Evolutionary conservation across 2,888 invertebrate species (phyloP), one percentile per base, ranked within the genome.

Genomic region (Caenorhabditis sp.): DNA sequence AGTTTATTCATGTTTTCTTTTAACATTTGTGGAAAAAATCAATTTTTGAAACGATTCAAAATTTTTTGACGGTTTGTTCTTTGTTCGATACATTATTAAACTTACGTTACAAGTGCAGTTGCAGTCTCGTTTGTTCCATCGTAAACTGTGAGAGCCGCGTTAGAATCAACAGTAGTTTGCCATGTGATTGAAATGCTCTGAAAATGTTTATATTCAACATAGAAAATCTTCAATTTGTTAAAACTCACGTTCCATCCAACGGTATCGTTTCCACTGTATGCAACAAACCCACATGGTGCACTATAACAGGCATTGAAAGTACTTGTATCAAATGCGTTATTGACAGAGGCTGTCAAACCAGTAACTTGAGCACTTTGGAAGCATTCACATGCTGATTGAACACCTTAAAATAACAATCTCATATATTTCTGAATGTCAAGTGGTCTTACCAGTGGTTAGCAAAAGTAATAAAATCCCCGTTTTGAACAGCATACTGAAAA

Each of bases 191-290:
- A 17, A 26, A 56, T n/a, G 25, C 8, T 56, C 20, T 56, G n/a
- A 26, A 26, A 56, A 53, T 23, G 5, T 21, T 20, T 21, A 20
- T 4, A 50, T 10, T 50, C 17, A 50, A 10, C n/a, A 50, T n/a
- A 50, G 7, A 21, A 21, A n/a, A 23, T 21, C 3, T 23, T 52
- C 21, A 8, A 17, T 50, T 20, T n/a, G 4, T 20, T 5, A 20
- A n/a, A 4, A 56, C 12, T 56, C 38, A 71, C 71, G 17, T 23
- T 72, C 72, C 72, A 72, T 61, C 67, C 67, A 1, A 52, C 23
- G 4, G 53, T 36, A 4, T 49, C 10, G 26, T n/a, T 23, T 4
- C 72, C 67, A 38, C 61, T 64, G 61, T 72, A 17, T 0, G 72
- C 72, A 31, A 72, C 17, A 25, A 72, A 72, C 20, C 61, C 64